Percentiles rank a stretch among this genome's conserved stretches.
Conservation (phyloP, 2,888 invertebrate species). For the Itoplectis maculator region DNA sequence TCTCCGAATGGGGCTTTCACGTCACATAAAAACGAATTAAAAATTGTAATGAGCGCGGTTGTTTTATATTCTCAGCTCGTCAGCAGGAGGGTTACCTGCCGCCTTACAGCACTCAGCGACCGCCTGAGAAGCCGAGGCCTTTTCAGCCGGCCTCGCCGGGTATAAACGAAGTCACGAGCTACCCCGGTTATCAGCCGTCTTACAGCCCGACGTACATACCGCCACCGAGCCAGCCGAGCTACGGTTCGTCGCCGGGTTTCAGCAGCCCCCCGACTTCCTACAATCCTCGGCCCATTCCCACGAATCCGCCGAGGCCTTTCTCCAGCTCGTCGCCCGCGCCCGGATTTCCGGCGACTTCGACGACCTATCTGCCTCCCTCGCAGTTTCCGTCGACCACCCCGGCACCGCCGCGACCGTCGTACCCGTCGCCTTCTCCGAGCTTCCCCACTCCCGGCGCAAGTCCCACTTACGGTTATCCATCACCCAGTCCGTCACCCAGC, state of each 20-base stretch:
- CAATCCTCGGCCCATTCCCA: conserved; percentile 71
- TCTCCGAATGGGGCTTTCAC: conserved; percentile 4
- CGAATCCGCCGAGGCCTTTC: conserved; percentile 71
- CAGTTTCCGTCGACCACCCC: conserved; percentile 63
- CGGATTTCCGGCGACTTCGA: conserved; percentile 68
- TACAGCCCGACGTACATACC: conserved; percentile 71
- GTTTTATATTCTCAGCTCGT: conserved; percentile 86
- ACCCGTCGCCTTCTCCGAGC: conserved; percentile 61
- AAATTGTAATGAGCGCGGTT: not conserved
- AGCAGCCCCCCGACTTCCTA: conserved; percentile 72
- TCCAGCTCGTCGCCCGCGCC: conserved; percentile 78
- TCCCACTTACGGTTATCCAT: conserved; percentile 60
- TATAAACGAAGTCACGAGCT: conserved; percentile 76
- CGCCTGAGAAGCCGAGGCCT: conserved; percentile 89
- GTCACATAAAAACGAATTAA: not conserved
- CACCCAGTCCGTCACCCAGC: conserved; percentile 61
- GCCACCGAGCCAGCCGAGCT: conserved; percentile 70
- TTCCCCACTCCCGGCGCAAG: conserved; percentile 55
- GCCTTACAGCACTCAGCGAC: conserved; percentile 86
- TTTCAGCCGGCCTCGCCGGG: conserved; percentile 86
- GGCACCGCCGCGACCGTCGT: conserved; percentile 40
- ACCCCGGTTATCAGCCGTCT: conserved; percentile 77
- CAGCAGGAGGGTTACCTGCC: conserved; percentile 86
- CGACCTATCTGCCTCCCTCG: conserved; percentile 69
- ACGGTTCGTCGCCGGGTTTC: conserved; percentile 67